Evolutionary conservation across 1,140 invertebrate species (phyloP).

Genomic region (Matsumurasca onukii): DNA sequence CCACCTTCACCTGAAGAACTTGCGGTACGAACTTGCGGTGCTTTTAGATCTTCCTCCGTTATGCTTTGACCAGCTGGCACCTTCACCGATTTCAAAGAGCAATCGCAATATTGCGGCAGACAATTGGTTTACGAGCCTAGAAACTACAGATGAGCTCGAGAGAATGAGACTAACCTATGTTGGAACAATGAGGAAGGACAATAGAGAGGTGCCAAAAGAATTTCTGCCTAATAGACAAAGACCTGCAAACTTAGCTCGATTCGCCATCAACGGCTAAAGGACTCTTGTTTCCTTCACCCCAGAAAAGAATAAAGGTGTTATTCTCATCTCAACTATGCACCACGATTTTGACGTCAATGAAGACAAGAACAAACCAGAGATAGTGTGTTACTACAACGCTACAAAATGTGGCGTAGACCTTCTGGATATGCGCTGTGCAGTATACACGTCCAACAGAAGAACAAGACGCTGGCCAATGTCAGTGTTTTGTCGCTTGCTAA

Average conservation of each 20-base stretch:
- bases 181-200: constrained; percentile 52
- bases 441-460: constrained; percentile 38
- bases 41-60: too few relatives aligned
- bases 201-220: constrained; percentile 46
- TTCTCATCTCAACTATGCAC: constrained; percentile 46
- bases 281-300: constrained; percentile 36
- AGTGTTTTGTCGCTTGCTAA: constrained; percentile 42
- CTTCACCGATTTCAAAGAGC: constrained; percentile 40
- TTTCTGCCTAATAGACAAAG: constrained; percentile 36
- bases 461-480: constrained; percentile 44
- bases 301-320: constrained; percentile 43
- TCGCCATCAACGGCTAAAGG: constrained; percentile 30
- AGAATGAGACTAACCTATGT: constrained; percentile 46
- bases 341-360: constrained; percentile 38
- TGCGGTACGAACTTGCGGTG: too few relatives aligned
- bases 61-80: too few relatives aligned
- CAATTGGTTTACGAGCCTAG: constrained; percentile 38
- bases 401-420: constrained; percentile 46
- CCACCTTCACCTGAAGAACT: too few relatives aligned
- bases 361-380: constrained; percentile 41
- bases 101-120: constrained; percentile 39
- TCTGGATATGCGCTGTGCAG: constrained; percentile 43
- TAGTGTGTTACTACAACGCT: constrained; percentile 42
- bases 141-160: constrained; percentile 43
- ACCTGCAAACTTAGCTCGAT: constrained; percentile 16